Evolutionary conservation across 2,797 vertebrate species (phyloP).

Genomic region (Muscicapa striata): DNA sequence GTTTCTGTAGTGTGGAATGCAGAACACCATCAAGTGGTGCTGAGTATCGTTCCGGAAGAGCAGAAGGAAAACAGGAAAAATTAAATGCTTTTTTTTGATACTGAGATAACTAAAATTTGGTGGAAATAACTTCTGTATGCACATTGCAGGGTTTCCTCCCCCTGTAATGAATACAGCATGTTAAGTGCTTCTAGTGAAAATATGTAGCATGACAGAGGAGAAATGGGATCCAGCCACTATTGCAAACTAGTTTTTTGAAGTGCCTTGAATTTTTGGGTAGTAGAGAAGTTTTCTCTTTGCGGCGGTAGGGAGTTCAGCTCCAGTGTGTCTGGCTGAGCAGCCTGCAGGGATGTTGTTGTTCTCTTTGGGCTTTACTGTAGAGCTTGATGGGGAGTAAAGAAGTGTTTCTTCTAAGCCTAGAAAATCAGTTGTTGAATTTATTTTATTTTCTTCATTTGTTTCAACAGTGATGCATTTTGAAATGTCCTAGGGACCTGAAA

Average conservation of each 20-base stretch:
- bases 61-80: background rate
- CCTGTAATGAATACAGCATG: constrained; percentile 37
- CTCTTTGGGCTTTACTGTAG: background rate
- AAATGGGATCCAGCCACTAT: constrained; percentile 56
- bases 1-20: background rate
- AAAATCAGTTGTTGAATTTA: background rate
- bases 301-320: background rate
- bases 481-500: background rate
- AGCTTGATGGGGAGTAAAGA: accelerated
- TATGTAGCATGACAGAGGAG: constrained; percentile 56
- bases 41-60: background rate
- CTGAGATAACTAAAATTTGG: background rate
- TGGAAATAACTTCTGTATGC: background rate
- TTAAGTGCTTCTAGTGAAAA: constrained; percentile 53
- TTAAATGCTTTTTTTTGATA: background rate
- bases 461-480: background rate
- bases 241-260: constrained; percentile 38
- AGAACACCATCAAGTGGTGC: background rate
- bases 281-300: background rate
- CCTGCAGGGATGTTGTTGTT: background rate
- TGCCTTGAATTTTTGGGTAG: constrained; percentile 9
- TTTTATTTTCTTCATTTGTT: background rate
- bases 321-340: background rate
- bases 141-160: background rate
- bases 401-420: background rate